Evolutionary conservation across 2,113 vertebrate genomes (phyloP).

Genomic region (Hyperopisus bebe): DNA sequence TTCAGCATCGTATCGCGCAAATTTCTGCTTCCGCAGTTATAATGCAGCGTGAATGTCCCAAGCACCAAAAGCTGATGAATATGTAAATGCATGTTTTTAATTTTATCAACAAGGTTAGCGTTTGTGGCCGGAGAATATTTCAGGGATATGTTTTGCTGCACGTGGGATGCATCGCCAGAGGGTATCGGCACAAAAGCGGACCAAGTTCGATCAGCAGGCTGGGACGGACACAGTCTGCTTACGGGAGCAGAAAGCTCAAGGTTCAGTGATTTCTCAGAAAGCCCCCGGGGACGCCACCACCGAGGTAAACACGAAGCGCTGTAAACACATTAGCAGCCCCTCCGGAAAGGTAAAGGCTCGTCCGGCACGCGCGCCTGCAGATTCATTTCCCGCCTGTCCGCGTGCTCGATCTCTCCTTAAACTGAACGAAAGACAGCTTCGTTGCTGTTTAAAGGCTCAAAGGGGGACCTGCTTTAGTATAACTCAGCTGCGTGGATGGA

Average conservation of each 20-base stretch:
- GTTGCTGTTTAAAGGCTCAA: neutral
- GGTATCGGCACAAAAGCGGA: conserved; percentile 22
- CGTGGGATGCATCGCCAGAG: conserved; percentile 45
- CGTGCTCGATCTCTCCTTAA: neutral
- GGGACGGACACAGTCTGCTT: conserved; percentile 48
- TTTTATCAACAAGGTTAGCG: conserved; percentile 49
- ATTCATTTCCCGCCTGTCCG: neutral
- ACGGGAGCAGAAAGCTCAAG: conserved; percentile 48
- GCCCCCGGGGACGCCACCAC: conserved; percentile 39
- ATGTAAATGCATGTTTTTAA: conserved; percentile 9
- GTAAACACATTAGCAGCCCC: neutral
- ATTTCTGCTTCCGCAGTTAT: conserved; percentile 38
- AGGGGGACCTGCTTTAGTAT: neutral
- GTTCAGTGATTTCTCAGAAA: conserved; percentile 47
- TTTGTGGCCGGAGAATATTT: conserved; percentile 50
- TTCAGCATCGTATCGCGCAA: conserved; percentile 45
- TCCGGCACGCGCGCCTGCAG: neutral
- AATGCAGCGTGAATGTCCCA: conserved; percentile 52
- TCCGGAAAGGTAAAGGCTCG: neutral
- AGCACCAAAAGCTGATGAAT: conserved; percentile 46
- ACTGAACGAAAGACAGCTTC: neutral
- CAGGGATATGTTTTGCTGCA: conserved; percentile 41
- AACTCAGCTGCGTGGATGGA: neutral
- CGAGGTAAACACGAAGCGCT: neutral
- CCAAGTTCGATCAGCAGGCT: conserved; percentile 46